Conservation (phyloP, 2,113 vertebrate genomes). For the Rhea americana region DNA sequence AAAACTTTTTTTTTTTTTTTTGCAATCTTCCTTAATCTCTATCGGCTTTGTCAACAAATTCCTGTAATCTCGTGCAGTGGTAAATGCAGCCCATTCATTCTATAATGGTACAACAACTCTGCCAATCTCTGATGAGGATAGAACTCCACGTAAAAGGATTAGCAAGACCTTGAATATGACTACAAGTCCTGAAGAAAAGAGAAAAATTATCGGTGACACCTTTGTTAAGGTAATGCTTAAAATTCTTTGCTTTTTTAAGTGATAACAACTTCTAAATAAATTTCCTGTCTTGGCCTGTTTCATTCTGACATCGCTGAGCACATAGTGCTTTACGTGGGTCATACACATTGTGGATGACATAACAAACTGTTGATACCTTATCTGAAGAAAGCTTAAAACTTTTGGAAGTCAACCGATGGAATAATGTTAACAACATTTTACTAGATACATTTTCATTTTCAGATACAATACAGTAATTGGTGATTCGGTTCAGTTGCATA, state of each 20-base stretch:
- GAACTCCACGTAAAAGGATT: conserved; percentile 96
- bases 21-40: background rate
- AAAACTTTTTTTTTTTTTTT: background rate
- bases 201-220: conserved; percentile 98
- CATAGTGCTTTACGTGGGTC: background rate
- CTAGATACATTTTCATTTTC: background rate
- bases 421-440: background rate
- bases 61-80: conserved; percentile 79
- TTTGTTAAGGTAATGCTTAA: conserved; percentile 89
- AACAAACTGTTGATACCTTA: background rate
- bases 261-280: accelerated
- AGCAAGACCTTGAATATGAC: conserved; percentile 99
- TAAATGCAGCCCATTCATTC: conserved; percentile 97
- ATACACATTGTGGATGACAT: background rate
- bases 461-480: background rate
- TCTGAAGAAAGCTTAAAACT: background rate
- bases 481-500: background rate
- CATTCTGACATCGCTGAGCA: background rate
- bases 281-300: background rate
- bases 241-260: background rate
- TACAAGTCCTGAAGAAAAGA: conserved; percentile 97
- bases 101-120: conserved; percentile 98
- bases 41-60: background rate
- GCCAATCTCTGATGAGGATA: conserved; percentile 97
- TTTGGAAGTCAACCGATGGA: background rate